Base-by-base conservation (phyloP, 2,888 invertebrate genomes). In the Hirtodrosophila duncani region DNA sequence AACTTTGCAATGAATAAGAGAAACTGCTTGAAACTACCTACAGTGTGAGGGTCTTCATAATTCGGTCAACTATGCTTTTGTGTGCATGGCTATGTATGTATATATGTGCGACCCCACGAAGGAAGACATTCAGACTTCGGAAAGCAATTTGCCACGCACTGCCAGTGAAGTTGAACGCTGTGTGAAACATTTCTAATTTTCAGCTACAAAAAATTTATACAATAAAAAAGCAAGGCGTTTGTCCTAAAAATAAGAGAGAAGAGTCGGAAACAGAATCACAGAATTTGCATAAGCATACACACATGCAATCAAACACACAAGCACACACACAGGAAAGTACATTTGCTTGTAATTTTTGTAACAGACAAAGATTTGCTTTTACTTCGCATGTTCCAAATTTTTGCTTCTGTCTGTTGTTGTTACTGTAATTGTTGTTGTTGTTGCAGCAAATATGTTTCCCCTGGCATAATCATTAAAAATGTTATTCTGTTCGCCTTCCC, bases 81-180 rank as follows among this genome's bases (percentile, higher is more conserved):
- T 43, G 20, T 42, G 30, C 41, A 10, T 44, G 29, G 44, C 26
- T 30, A 24, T 38, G 41, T 33, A 38, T 46, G 48, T 45, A 21
- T 50, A 45, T 60, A 37, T 49, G 36, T 49, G 51, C 33, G 8
- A n/a, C 4, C 24, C 24, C 26, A 23, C 29, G 14, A 6, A n/a
- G 53, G 44, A 58, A 77, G 66, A 57, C 64, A n/a, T 75, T 59
- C 31, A 69, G 77, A 79, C 78, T 78, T 78, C 63, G 77, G 65
- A 78, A 78, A 78, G 77, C 77, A 78, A 78, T 78, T 78, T 78
- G 77, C 77, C 81, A 78, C 81, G 77, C 77, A 74, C 77, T 78
- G 77, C 61, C 77, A 78, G 77, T 80, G 77, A 80, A 77, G 77
- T 78, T 70, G 80, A 77, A 77, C 80, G 80, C 77, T 61, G 56